Conservation (phyloP, 2,797 vertebrate species). For the Champsocephalus gunnari region DNA sequence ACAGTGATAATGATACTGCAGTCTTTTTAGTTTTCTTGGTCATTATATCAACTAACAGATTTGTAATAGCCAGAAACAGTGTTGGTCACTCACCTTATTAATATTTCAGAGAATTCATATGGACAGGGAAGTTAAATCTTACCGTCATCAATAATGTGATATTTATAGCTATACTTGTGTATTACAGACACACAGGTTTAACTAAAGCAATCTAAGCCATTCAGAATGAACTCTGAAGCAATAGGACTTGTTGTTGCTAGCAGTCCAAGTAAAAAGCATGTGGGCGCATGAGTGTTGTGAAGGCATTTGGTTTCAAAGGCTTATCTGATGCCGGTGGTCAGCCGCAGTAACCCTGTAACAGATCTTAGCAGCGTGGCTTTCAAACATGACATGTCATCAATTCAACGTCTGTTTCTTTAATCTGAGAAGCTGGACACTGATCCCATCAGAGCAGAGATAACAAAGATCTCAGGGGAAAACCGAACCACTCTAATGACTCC, state of each 20-base stretch:
- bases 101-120: conserved; percentile 16
- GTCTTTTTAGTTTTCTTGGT: conserved; percentile 7
- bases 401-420: conserved; percentile 27
- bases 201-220: conserved; percentile 14
- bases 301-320: conserved; percentile 40
- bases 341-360: background rate
- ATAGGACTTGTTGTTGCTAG: background rate
- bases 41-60: background rate
- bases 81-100: conserved; percentile 18
- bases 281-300: conserved; percentile 16
- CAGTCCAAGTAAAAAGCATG: conserved; percentile 35
- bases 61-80: conserved; percentile 9
- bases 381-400: conserved; percentile 38
- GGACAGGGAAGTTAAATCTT: background rate
- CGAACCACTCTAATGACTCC: conserved; percentile 15
- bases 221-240: conserved; percentile 21
- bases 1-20: background rate
- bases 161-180: conserved; percentile 19
- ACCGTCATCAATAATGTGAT: conserved; percentile 12
- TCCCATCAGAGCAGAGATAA: conserved; percentile 40
- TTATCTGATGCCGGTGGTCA: conserved; percentile 34
- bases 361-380: conserved; percentile 16
- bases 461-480: conserved; percentile 37
- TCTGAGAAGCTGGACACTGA: conserved; percentile 51
- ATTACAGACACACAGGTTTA: conserved; percentile 3